phyloP scores from a whole-genome alignment of 2,888 invertebrate species.

The Thecophora atra region DNA sequence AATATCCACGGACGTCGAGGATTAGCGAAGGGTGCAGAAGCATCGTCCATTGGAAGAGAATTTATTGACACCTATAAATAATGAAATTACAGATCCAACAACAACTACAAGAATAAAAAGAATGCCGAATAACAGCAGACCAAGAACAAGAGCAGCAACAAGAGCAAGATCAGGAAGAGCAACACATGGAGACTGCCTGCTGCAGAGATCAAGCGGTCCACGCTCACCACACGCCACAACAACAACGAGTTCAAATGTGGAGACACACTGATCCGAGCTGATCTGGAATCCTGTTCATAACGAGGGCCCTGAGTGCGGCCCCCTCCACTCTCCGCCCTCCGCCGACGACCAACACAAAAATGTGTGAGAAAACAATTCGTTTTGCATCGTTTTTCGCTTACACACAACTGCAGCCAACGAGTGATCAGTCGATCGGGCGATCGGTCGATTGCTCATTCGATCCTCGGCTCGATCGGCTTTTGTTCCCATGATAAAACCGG shows the following conservation, averaged over 20 bases:
- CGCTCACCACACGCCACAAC: conserved; percentile 31
- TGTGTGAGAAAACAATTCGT: conserved; percentile 47
- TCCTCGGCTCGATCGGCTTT: conserved; percentile 13
- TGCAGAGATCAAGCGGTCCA: conserved; percentile 24
- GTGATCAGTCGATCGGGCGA: background rate
- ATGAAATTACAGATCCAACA: conserved; percentile 55
- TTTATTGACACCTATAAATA: conserved; percentile 63
- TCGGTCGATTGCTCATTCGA: background rate
- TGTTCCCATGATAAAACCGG: conserved; percentile 32
- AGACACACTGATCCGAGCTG: conserved; percentile 7
- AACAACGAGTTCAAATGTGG: conserved; percentile 33
- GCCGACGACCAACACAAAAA: conserved; percentile 1
- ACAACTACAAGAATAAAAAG: conserved; percentile 40
- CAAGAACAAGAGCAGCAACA: too few relatives aligned
- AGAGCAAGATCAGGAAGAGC: background rate
- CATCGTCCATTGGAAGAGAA: conserved; percentile 41
- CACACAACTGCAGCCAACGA: background rate
- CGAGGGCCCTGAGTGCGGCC: too few relatives aligned
- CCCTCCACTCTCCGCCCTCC: background rate
- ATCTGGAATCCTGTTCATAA: conserved; percentile 20
- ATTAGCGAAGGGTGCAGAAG: conserved; percentile 34
- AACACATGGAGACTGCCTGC: conserved; percentile 17
- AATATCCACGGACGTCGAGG: background rate
- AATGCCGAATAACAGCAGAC: conserved; percentile 25
- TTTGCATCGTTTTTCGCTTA: conserved; percentile 36